Conservation (phyloP, 2,888 invertebrate genomes). For the Chrysolina oricalcia region DNA sequence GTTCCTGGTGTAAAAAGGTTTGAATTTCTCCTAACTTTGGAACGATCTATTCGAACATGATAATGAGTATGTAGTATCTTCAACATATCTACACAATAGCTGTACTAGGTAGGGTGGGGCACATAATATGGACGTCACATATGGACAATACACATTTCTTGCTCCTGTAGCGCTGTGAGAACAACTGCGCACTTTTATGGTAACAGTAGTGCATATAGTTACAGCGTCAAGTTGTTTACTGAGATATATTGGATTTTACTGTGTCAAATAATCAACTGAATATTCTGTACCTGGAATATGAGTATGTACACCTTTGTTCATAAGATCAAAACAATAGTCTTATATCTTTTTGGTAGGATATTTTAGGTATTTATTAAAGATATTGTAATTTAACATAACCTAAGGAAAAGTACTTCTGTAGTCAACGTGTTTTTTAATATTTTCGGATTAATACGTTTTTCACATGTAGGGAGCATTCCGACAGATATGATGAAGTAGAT, state of each 20-base stretch:
- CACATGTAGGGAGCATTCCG: constrained; percentile 29
- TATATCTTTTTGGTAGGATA: not conserved
- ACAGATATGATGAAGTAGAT: constrained; percentile 29
- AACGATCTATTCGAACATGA: too few species aligned
- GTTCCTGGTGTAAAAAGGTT: too few species aligned
- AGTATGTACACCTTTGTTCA: not conserved
- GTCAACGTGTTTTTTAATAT: not conserved
- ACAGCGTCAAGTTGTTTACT: not conserved
- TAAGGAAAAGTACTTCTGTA: not conserved
- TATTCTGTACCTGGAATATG: constrained; percentile 5
- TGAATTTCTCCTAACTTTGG: too few species aligned
- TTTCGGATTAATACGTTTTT: constrained; percentile 5
- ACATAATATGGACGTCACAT: too few species aligned
- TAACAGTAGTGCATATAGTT: not conserved
- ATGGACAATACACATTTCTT: not conserved
- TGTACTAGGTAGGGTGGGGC: not conserved
- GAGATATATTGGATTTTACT: not conserved
- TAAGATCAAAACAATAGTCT: not conserved
- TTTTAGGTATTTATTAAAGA: not conserved
- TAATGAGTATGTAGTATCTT: too few species aligned
- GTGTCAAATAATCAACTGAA: not conserved
- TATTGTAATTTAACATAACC: not conserved
- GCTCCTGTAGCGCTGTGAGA: not conserved
- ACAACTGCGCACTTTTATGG: not conserved
- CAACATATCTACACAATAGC: too few species aligned